Percentiles rank a stretch among this genome's conserved stretches.
Conservation (phyloP, 1,140 invertebrate genomes). For the Hyles vespertilio region DNA sequence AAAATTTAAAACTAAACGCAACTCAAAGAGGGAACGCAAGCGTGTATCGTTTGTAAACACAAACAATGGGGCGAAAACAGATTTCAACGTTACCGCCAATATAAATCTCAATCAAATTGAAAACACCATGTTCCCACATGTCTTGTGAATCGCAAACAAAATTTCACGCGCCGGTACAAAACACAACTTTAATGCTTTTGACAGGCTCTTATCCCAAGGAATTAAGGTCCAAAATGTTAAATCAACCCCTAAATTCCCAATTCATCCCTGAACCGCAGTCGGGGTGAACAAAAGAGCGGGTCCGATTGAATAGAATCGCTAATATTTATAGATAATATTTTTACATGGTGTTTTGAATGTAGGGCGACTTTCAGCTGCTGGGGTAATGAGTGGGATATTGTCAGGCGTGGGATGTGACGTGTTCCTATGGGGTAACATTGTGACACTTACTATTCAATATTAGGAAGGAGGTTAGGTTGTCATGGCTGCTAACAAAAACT, state of each 20-base stretch:
- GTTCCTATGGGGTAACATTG: background rate
- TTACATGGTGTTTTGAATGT: conserved; percentile 17
- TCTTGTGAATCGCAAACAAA: conserved; percentile 32
- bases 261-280: conserved; percentile 12
- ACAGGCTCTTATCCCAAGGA: background rate
- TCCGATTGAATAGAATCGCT: conserved; percentile 30
- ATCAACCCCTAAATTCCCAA: background rate
- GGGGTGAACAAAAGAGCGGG: conserved; percentile 24
- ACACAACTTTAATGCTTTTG: conserved; percentile 1
- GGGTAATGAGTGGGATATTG: background rate
- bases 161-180: conserved; percentile 19
- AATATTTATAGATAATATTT: conserved; percentile 49
- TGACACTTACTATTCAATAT: background rate
- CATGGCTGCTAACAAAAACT: no score
- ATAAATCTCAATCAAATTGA: conserved; percentile 27
- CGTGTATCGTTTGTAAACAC: no score
- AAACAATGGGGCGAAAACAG: no score
- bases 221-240: conserved; percentile 11
- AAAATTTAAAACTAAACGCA: no score
- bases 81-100: conserved; percentile 6
- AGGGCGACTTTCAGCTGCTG: conserved; percentile 11
- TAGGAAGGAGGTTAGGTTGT: background rate
- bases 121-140: conserved; percentile 30
- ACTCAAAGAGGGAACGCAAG: no score
- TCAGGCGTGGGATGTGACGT: background rate